Base-by-base conservation (phyloP, 2,888 invertebrate genomes). In the Protonemura montana region DNA sequence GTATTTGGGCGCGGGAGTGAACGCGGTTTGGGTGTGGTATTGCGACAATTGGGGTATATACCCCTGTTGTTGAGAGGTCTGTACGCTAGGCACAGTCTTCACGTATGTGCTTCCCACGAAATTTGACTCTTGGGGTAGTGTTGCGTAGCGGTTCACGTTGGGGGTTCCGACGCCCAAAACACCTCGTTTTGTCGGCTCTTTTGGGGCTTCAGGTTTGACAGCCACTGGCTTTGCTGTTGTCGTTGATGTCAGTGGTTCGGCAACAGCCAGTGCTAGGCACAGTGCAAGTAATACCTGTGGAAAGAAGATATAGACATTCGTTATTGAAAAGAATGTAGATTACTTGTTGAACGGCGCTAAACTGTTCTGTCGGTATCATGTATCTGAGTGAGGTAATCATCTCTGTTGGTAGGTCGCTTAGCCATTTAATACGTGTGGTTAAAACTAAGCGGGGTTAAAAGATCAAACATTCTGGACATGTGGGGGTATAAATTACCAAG, bases 1-100 rank as follows among this genome's bases (percentile, higher is more conserved):
- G n/a, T 21, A 26, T 78, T 78, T 78, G 2, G 78, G 3, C 26
- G 78, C 78, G 2, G 78, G 28, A 10, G 78, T 78, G 28, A 27
- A 78, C 26, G 78, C 78, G 5, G 78, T 27, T 30, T 81, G 81
- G 16, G 26, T 27, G 81, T 29, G n/a, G 30, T 81, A 81, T n/a
- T 81, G 81, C 0, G 81, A 28, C 29, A 81, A 27, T 30, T 81
- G 81, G 28, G 81, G 81, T 10, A 78, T 78, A 27, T 21, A 78
- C 10, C n/a, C 30, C 28, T 30, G 28, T 81, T 81, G 81, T 30
- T 81, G 81, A 10, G 28, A n/a, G 3, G 81, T 81, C 28, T 81
- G 29, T 0, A 81, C 21, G 81, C 81, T 81, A 6, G 81, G 81
- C 2, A 30, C 10, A 3, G 81, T n/a, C 27, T 28, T n/a, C n/a